Evolutionary conservation across 2,113 vertebrate species (phyloP).

Genomic region (Labeo rohita): DNA sequence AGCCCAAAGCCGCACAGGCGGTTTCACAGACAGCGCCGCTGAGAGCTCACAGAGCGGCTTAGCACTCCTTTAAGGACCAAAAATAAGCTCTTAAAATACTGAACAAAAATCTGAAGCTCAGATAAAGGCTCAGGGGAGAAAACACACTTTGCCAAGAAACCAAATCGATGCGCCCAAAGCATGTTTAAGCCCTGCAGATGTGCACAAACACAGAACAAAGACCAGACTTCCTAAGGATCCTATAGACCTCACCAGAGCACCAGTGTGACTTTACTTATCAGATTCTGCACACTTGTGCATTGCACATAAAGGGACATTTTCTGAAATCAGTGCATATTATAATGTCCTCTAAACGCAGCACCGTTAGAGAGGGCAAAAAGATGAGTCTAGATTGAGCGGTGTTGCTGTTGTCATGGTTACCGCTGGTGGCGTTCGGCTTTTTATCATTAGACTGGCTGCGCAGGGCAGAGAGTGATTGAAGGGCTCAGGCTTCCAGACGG

Average conservation of each 20-base stretch:
- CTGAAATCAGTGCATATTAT: conserved; percentile 53
- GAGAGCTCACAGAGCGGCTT: conserved; percentile 26
- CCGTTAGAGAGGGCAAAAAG: conserved; percentile 69
- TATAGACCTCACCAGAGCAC: background rate
- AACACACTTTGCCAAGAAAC: background rate
- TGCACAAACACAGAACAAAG: conserved; percentile 17
- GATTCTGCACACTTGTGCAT: background rate
- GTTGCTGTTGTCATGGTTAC: conserved; percentile 76
- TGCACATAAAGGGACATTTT: background rate
- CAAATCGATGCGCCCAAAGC: conserved; percentile 33
- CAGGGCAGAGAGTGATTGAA: conserved; percentile 66
- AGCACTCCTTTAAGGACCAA: conserved; percentile 22
- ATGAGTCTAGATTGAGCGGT: conserved; percentile 63
- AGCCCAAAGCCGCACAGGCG: background rate
- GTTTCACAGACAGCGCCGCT: background rate
- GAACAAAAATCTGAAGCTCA: conserved; percentile 19
- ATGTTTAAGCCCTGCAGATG: conserved; percentile 17
- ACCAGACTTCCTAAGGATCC: background rate
- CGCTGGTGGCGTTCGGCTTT: conserved; percentile 51
- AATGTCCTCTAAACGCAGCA: conserved; percentile 65
- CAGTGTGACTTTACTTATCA: background rate
- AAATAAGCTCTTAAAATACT: conserved; percentile 40
- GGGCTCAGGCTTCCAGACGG: conserved; percentile 8
- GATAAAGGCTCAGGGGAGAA: conserved; percentile 21
- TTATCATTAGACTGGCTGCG: conserved; percentile 62